These are phyloP conservation scores for Chelonoidis abingdonii DNA, from an alignment of 2,113 vertebrate species.

Conservation along the genomic window DNA sequence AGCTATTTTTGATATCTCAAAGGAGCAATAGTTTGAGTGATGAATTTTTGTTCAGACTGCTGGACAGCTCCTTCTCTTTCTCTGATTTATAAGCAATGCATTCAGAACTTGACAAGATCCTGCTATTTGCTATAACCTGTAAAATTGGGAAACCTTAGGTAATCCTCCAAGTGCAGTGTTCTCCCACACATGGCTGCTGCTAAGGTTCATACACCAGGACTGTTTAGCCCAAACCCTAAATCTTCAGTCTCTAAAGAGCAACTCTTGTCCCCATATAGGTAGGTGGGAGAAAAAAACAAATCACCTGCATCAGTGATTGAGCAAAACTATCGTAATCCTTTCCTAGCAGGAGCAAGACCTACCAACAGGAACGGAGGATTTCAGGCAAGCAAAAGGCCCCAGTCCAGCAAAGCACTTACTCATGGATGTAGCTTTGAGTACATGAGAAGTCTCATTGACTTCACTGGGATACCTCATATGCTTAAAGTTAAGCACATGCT, in stretches of 20 bases:
- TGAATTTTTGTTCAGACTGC: fast-evolving
- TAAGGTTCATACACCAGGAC: background rate
- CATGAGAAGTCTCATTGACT: background rate
- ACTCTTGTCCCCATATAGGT: background rate
- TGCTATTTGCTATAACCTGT: background rate
- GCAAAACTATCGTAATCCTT: background rate
- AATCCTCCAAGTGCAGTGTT: fast-evolving
- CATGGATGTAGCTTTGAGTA: background rate
- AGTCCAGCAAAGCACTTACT: background rate
- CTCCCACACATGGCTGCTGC: background rate
- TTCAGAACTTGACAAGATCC: background rate
- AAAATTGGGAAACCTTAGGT: background rate
- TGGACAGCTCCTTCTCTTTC: background rate
- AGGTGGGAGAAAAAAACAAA: background rate
- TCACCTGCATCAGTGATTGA: background rate
- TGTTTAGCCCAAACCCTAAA: background rate
- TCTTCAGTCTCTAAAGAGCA: background rate
- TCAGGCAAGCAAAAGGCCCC: background rate
- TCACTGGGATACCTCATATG: background rate
- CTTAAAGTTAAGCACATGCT: background rate
- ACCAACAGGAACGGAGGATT: background rate
- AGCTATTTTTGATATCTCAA: fast-evolving
- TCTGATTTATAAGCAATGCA: background rate
- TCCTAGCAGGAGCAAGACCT: background rate
- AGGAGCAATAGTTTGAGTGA: background rate